phyloP scores from a whole-genome alignment of 1,140 invertebrate genomes.

The Gryllus bimaculatus region DNA sequence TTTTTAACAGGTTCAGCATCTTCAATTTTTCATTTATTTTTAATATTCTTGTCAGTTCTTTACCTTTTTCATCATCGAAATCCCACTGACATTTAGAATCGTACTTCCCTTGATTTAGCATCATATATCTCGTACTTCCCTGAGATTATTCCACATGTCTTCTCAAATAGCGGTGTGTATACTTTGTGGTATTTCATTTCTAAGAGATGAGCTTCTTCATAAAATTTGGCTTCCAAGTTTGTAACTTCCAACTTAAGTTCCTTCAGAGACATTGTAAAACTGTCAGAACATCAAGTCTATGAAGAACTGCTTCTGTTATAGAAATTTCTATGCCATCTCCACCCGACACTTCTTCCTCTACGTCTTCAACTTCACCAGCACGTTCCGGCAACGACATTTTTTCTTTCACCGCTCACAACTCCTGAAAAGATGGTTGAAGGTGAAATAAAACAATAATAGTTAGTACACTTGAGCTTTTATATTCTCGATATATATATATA shows the following conservation, averaged over 20 bases:
- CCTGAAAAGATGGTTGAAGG: constrained; percentile 17
- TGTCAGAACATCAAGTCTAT: constrained; percentile 23
- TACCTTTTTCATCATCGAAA: constrained; percentile 63
- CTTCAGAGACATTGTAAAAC: constrained; percentile 51
- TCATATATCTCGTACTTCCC: constrained; percentile 77
- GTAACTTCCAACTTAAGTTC: constrained; percentile 81
- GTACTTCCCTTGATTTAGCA: too few species aligned
- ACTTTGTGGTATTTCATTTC: constrained; percentile 84
- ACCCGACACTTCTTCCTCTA: constrained; percentile 18
- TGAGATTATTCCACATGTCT: constrained; percentile 66
- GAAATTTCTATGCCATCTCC: background rate
- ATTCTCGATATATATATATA: too few species aligned
- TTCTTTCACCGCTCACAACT: constrained; percentile 20
- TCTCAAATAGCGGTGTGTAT: constrained; percentile 74
- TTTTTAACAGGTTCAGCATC: constrained; percentile 37
- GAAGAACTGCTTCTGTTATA: constrained; percentile 19
- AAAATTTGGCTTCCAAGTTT: constrained; percentile 88
- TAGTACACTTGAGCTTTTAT: too few species aligned
- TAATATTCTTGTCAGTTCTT: constrained; percentile 49
- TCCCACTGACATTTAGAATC: constrained; percentile 78
- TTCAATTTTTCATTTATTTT: constrained; percentile 51
- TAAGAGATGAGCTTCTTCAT: constrained; percentile 85
- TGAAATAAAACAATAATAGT: too few species aligned
- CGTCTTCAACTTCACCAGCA: constrained; percentile 16
- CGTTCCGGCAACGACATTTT: constrained; percentile 19